A percentile compares a stretch with the other conserved stretches of the same genome.
phyloP scores from a whole-genome alignment of 2,113 vertebrate genomes.

The Python bivittatus region DNA sequence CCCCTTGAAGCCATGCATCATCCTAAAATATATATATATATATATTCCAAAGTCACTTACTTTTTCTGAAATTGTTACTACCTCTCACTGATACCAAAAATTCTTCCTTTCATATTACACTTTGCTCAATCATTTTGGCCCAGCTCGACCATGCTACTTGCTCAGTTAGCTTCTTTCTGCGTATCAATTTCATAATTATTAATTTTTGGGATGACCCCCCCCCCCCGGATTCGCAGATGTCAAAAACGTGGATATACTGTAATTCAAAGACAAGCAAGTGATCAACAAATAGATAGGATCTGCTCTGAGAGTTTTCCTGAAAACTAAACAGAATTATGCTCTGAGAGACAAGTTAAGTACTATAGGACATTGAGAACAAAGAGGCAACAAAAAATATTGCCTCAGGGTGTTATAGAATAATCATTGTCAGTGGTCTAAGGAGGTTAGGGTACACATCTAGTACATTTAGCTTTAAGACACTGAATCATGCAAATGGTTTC shows the following conservation, averaged over 20 bases:
- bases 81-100: neutral
- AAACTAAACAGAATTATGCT: neutral
- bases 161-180: too few species aligned
- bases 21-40: too few species aligned
- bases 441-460: neutral
- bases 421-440: neutral
- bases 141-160: neutral
- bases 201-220: too few species aligned
- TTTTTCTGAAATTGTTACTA: neutral
- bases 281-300: neutral
- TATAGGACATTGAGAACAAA: neutral
- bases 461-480: neutral
- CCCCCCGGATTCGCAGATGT: too few species aligned
- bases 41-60: neutral
- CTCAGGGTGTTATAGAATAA: neutral
- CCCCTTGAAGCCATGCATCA: neutral
- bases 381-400: neutral
- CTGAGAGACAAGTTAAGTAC: neutral
- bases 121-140: neutral
- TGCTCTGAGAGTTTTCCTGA: neutral
- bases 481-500: neutral
- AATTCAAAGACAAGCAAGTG: neutral
- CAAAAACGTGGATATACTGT: neutral
- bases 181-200: neutral
- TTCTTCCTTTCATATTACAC: neutral